Percentiles rank a stretch among this genome's conserved stretches.
Conservation (phyloP, 1,140 invertebrate genomes). For the Pseudomyrmex concolor region DNA sequence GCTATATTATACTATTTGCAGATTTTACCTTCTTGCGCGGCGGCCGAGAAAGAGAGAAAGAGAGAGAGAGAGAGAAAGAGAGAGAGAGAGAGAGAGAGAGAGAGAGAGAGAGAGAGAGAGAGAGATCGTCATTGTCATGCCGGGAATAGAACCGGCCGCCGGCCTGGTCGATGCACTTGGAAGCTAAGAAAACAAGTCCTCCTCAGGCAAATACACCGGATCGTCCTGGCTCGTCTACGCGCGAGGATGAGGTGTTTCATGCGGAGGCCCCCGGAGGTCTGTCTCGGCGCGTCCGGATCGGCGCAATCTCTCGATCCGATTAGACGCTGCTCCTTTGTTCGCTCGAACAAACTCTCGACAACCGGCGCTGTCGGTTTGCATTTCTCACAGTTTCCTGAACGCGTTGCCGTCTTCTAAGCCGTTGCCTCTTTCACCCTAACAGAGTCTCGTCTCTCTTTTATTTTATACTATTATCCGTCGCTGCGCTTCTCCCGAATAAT, state of each 20-base stretch:
- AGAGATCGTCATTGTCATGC: conserved; percentile 58
- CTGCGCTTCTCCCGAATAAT: no score
- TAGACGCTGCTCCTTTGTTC: conserved; percentile 43
- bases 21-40: conserved; percentile 61
- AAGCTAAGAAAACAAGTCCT: conserved; percentile 1
- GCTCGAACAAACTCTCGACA: conserved; percentile 9
- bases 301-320: conserved; percentile 23
- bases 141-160: conserved; percentile 73
- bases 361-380: not conserved
- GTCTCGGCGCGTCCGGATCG: not conserved
- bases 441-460: no score
- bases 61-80: conserved; percentile 7
- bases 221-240: conserved; percentile 52
- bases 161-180: conserved; percentile 67
- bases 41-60: conserved; percentile 29
- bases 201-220: no score
- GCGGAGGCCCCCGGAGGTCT: not conserved
- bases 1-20: conserved; percentile 49
- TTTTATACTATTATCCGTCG: no score
- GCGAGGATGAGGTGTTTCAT: conserved; percentile 19
- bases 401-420: not conserved
- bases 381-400: conserved; percentile 9
- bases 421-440: no score
- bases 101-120: conserved; percentile 6
- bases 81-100: not conserved